Evolutionary conservation across 2,113 vertebrate genomes (phyloP).

Genomic region (Bos javanicus): DNA sequence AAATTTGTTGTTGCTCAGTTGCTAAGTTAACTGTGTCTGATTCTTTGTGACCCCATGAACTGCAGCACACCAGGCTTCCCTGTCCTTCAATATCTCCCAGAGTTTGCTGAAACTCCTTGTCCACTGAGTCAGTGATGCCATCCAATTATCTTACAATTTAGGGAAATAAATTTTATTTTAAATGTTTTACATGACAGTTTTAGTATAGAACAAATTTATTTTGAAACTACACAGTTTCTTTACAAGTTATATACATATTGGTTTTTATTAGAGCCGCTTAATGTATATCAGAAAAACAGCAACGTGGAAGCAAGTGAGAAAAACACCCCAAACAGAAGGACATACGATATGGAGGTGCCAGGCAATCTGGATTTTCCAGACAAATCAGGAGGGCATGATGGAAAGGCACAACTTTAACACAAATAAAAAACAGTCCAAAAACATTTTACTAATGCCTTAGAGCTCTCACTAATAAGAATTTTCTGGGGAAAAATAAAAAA

Average conservation of each 20-base stretch:
- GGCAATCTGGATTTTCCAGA: neutral
- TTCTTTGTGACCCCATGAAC: neutral
- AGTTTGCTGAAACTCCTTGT: neutral
- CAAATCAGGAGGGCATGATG: neutral
- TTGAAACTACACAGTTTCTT: neutral
- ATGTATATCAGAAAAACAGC: neutral
- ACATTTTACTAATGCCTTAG: constrained; percentile 3
- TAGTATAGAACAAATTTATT: neutral
- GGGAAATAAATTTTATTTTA: neutral
- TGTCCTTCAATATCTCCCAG: neutral
- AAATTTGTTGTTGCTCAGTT: neutral
- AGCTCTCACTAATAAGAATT: neutral
- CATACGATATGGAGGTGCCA: fast-evolving
- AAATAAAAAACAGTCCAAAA: neutral
- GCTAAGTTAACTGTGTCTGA: neutral
- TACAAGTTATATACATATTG: neutral
- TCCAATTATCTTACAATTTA: neutral
- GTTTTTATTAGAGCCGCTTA: neutral
- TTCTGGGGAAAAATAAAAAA: neutral
- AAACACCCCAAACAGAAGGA: neutral
- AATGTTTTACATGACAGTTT: neutral
- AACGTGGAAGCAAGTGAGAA: neutral
- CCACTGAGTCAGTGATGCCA: neutral
- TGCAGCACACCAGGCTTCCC: neutral
- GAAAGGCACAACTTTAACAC: neutral